These are phyloP conservation scores for Fulmarus glacialis DNA, from an alignment of 2,113 vertebrate species.

Conservation along the genomic window DNA sequence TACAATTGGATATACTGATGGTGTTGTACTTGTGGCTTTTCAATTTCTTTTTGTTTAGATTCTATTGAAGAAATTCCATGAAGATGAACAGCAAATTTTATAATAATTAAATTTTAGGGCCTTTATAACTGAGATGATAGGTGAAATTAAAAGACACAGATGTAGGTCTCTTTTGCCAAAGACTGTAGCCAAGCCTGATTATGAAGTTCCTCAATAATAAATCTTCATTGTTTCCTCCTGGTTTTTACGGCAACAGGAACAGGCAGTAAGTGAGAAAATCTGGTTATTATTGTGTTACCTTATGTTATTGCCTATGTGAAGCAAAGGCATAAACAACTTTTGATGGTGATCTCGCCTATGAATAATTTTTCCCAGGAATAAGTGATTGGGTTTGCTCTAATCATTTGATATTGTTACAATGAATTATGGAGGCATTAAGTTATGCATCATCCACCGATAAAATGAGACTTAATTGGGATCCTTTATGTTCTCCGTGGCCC, in stretches of 20 bases:
- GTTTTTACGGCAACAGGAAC: background rate
- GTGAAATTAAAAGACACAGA: background rate
- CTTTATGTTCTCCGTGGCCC: background rate
- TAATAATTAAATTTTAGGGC: background rate
- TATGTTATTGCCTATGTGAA: background rate
- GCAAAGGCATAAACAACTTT: background rate
- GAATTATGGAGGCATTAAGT: background rate
- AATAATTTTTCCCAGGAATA: background rate
- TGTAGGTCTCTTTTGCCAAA: background rate
- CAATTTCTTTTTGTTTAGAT: background rate
- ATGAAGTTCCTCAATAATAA: background rate
- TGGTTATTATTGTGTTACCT: background rate
- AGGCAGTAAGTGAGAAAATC: background rate
- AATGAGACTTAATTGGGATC: background rate
- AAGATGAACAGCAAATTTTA: background rate
- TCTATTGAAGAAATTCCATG: background rate
- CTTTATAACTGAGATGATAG: background rate
- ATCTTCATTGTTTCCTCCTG: background rate
- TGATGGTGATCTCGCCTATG: background rate
- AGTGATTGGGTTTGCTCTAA: background rate
- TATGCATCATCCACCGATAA: background rate
- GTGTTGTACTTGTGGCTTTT: background rate
- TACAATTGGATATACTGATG: background rate
- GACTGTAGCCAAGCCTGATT: background rate
- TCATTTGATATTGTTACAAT: background rate